Evolutionary conservation across 2,113 vertebrate genomes (phyloP).

Genomic region (Bubo bubo): DNA sequence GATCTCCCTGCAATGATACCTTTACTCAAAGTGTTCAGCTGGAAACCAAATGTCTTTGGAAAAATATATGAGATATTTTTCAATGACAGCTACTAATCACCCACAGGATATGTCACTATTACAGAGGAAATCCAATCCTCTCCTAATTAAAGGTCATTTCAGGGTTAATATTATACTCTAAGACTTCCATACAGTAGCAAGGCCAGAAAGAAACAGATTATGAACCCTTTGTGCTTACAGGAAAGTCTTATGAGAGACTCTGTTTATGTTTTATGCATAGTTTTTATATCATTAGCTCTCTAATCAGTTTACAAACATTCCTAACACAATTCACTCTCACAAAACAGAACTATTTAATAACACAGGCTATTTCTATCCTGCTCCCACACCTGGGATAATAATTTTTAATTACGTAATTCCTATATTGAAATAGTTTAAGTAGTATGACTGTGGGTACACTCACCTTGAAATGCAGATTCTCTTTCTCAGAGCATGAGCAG

Average conservation of each 20-base stretch:
- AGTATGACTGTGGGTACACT: not conserved
- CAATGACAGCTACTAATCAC: not conserved
- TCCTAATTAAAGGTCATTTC: constrained; percentile 4
- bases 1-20: not conserved
- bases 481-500: not conserved
- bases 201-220: not conserved
- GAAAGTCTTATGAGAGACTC: not conserved
- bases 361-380: not conserved
- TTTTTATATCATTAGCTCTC: not conserved
- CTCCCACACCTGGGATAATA: not conserved
- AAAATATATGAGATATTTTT: not conserved
- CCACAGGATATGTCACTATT: not conserved
- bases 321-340: not conserved
- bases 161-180: constrained; percentile 21
- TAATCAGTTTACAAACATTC: not conserved
- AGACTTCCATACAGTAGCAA: not conserved
- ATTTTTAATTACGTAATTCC: not conserved
- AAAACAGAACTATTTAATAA: not conserved
- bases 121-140: not conserved
- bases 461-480: not conserved
- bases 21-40: not conserved
- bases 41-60: not conserved
- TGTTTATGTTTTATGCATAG: not conserved
- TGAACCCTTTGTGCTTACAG: not conserved
- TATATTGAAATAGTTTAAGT: not conserved